Evolutionary conservation across 2,888 invertebrate species (phyloP).

Genomic region (Leucophenga maculata): DNA sequence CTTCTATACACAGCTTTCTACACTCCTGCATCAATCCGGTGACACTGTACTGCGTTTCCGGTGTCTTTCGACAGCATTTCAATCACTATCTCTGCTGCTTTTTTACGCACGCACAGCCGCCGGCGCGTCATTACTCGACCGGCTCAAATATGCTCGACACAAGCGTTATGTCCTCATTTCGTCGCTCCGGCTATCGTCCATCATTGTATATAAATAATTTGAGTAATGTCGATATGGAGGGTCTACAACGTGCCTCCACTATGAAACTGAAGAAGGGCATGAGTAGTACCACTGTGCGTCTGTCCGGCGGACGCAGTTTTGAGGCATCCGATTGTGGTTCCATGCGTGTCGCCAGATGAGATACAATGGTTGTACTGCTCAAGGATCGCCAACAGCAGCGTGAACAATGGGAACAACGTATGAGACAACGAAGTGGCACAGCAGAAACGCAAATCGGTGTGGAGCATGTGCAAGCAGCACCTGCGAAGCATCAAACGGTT

Average conservation of each 20-base stretch:
- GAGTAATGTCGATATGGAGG: slow-evolving; percentile 29
- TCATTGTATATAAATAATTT: slow-evolving; percentile 63
- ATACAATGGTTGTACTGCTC: slow-evolving; percentile 13
- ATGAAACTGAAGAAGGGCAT: slow-evolving; percentile 29
- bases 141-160: slow-evolving; percentile 67
- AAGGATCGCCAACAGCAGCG: slow-evolving; percentile 42
- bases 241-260: slow-evolving; percentile 1
- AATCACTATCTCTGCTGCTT: slow-evolving; percentile 91
- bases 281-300: slow-evolving; percentile 45
- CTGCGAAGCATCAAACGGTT: no score
- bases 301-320: slow-evolving; percentile 64
- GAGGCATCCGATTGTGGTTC: slow-evolving; percentile 36
- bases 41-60: slow-evolving; percentile 92
- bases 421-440: no score
- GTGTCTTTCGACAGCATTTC: slow-evolving; percentile 91
- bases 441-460: no score
- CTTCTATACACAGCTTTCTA: slow-evolving; percentile 76
- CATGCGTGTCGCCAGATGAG: slow-evolving; percentile 16
- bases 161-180: slow-evolving; percentile 68
- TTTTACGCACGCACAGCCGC: slow-evolving; percentile 67
- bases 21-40: slow-evolving; percentile 96
- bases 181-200: slow-evolving; percentile 66
- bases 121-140: slow-evolving; percentile 68
- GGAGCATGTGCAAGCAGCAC: no score
- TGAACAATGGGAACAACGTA: no score